Conservation (phyloP, 2,113 vertebrate species). For the Mastomys natalensis region DNA sequence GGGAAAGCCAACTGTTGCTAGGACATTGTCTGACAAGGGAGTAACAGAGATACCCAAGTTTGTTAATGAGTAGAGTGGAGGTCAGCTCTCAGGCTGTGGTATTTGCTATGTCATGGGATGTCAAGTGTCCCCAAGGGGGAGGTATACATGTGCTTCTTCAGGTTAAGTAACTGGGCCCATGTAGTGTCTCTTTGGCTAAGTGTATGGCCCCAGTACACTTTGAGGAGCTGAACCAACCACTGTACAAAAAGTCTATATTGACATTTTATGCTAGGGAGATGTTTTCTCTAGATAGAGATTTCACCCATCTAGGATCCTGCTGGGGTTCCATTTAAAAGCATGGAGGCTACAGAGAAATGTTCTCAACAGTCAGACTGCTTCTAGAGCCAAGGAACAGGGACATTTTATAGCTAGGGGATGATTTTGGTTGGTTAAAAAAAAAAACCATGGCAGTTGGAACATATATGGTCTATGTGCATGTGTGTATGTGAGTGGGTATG, state of each 20-base stretch:
- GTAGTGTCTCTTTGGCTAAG: background rate
- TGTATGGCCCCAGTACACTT: background rate
- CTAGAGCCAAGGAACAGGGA: background rate
- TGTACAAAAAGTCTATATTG: background rate
- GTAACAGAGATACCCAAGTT: background rate
- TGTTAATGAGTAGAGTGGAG: background rate
- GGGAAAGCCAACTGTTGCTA: background rate
- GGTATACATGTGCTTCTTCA: background rate
- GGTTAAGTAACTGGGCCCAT: background rate
- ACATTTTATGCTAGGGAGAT: background rate
- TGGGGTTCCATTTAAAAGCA: background rate
- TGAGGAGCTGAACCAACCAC: background rate
- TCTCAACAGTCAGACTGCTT: background rate
- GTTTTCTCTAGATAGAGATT: conserved; percentile 6
- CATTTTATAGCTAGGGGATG: background rate
- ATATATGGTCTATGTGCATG: background rate
- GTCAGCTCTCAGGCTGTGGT: background rate
- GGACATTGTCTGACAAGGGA: background rate
- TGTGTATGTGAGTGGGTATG: background rate
- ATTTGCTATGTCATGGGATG: background rate
- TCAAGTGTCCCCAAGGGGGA: background rate
- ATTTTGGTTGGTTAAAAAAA: background rate
- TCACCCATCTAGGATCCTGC: background rate
- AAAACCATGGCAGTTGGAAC: background rate
- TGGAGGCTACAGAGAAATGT: background rate